Percentiles rank a stretch among this genome's conserved stretches.
Conservation (phyloP, 2,113 vertebrate genomes). For the Chloroceryle aenea region DNA sequence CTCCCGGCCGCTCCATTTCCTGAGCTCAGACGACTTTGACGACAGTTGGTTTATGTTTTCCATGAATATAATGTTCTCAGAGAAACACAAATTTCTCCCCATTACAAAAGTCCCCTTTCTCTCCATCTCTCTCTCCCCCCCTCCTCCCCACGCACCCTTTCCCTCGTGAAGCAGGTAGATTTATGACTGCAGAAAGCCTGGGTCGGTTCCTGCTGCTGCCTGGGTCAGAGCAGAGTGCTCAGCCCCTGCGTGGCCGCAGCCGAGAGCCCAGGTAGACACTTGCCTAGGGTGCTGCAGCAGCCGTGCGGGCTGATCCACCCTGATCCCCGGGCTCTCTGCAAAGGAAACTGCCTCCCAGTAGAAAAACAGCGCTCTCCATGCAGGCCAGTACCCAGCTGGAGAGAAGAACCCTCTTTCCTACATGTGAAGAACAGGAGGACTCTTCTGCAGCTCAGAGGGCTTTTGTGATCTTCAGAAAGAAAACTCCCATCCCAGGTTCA, state of each 20-base stretch:
- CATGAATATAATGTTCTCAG: slow-evolving; percentile 83
- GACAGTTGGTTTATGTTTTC: slow-evolving; percentile 95
- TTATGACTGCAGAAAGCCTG: not conserved
- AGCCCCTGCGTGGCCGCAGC: not conserved
- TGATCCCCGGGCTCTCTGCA: not conserved
- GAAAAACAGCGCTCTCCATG: not conserved
- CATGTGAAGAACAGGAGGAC: not conserved
- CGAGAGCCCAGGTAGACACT: not conserved
- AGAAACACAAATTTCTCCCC: slow-evolving; percentile 73
- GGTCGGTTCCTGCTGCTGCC: not conserved
- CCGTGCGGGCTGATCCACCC: not conserved
- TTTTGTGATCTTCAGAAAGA: not conserved
- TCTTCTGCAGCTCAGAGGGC: not conserved
- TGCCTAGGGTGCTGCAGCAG: not conserved
- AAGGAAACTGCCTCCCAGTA: slow-evolving; percentile 33
- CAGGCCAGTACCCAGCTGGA: not conserved
- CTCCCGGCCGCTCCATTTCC: slow-evolving; percentile 96
- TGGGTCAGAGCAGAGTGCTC: not conserved
- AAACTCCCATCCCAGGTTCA: rapidly evolving
- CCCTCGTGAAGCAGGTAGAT: slow-evolving; percentile 41
- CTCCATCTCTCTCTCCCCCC: not conserved
- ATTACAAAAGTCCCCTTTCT: slow-evolving; percentile 31
- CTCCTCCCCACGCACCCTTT: not conserved
- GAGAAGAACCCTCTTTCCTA: not conserved
- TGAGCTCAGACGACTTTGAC: slow-evolving; percentile 96